phyloP scores from a whole-genome alignment of 2,888 invertebrate genomes.

The Heliconius erato region DNA sequence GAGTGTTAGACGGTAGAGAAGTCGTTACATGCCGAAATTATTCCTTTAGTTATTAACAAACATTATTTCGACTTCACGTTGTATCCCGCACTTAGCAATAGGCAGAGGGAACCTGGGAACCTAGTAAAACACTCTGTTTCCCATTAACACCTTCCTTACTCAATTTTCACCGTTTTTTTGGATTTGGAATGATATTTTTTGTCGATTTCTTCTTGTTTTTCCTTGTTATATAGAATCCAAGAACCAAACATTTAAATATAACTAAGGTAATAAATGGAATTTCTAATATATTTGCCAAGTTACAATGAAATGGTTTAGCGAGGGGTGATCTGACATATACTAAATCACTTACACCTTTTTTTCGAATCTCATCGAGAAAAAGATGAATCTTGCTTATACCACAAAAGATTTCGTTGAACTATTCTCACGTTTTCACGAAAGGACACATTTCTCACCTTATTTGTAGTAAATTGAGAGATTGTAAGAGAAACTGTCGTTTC shows the following conservation, averaged over 20 bases:
- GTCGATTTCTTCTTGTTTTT: too few species aligned
- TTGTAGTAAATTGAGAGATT: constrained; percentile 1
- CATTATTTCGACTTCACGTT: neutral
- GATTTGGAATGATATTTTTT: too few species aligned
- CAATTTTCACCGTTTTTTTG: too few species aligned
- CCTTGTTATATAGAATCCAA: neutral
- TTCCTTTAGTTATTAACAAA: neutral
- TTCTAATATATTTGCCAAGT: constrained; percentile 4
- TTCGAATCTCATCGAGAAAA: constrained; percentile 11
- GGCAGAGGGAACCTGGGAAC: too few species aligned
- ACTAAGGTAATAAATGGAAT: neutral
- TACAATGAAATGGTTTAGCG: constrained; percentile 13
- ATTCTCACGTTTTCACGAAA: neutral
- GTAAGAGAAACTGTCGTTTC: neutral
- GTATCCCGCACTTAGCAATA: neutral
- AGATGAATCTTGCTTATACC: constrained; percentile 22
- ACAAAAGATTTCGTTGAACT: constrained; percentile 18
- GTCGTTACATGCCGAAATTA: too few species aligned
- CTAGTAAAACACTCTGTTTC: too few species aligned
- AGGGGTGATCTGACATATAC: constrained; percentile 6
- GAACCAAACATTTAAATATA: neutral
- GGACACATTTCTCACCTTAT: neutral
- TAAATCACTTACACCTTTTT: constrained; percentile 26
- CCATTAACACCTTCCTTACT: too few species aligned
- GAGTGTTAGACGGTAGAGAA: too few species aligned